Base-by-base conservation (phyloP, 2,888 invertebrate genomes). In the Macrosoma leucophasiata region DNA sequence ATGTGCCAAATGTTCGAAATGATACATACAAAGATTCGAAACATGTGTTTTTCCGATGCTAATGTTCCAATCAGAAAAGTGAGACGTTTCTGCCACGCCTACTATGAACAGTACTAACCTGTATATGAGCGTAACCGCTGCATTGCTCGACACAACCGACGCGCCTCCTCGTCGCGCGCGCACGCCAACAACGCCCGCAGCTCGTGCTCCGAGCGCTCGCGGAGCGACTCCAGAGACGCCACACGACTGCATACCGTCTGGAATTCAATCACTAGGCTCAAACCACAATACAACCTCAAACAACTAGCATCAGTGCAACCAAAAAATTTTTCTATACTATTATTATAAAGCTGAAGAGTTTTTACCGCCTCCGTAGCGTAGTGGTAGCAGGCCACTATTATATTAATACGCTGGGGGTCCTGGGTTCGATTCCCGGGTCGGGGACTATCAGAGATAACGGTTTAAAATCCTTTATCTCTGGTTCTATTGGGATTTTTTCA, bases 191-290 rank as follows among this genome's bases (percentile, higher is more conserved):
- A 85, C 33, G 87, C 88, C 39, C 89, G 88, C 43, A 97, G 78
- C 65, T 96, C 95, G 59, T 90, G 90, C 59, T 96, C 95, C 21
- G 91, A 90, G 58, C 93, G 91, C 61, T 94, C 93, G 62, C 96
- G 89, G 18, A 96, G 84, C 33, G 90, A 88, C 72, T 96, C 95
- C 43, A 97, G 76, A 1, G 92, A 91, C 24, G 87, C 79, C 29
- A 93, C 87, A 46, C 90, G 89, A 30, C 87, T 86, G 57, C 92
- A 90, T 40, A 94, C 87, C 55, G 89, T 88, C 89, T 92, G 74
- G 1, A 57, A 4, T 17, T 17, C 17, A 17, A 7, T 17, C 17
- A 17, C 17, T 17, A 5, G 17, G 7, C 17, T 5, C n/a, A n/a
- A n/a, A n/a, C n/a, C n/a, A n/a, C n/a, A 21, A 7, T 10, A 5